Evolutionary conservation across 2,888 invertebrate genomes (phyloP), one percentile per base, ranked within the genome.

Genomic region (Zelleria hepariella): DNA sequence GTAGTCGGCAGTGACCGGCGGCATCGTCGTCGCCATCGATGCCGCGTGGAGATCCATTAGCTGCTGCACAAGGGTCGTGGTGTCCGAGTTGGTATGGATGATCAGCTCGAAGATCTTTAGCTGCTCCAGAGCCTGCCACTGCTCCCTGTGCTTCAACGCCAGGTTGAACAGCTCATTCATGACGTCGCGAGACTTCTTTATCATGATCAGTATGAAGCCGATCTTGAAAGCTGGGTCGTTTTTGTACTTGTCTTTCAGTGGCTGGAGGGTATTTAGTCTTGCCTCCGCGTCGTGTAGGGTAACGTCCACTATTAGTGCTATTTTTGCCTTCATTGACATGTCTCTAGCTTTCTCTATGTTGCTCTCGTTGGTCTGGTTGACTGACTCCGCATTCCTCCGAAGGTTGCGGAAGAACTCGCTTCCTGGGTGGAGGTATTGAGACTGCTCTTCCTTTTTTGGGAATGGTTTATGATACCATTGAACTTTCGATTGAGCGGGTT

Each of bases 41-140:
- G n/a, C n/a, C n/a, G 79, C 67, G 58, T 86, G 82, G 8, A 80
- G 68, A 51, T 86, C 82, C 0, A 84, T 74, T 7, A 86, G 63
- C 55, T 85, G 82, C 32, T 80, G 66, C 1, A 86, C 75, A 21
- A 85, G 65, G 59, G 86, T 80, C 0, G 80, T 80, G 0, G 78
- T 78, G 42, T 86, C 86, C 0, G 86, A 83, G 57, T 85, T 86
- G 0, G 85, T 82, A 52, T 86, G 85, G 0, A 82, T 76, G 2
- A 86, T 82, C 7, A 83, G 64, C 61, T 86, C 86, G 58, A 83
- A 86, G 10, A 85, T 75, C 61, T 84, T 86, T 61, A 86, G 61
- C 65, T 85, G 82, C 62, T 86, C 84, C 26, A 86, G 61, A 5
- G 82, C 78, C 61, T 76, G 79, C 81, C 83, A 86, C 58, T 81